Evolutionary conservation across 2,888 invertebrate species (phyloP).

Genomic region (Temnothorax unifasciatus): DNA sequence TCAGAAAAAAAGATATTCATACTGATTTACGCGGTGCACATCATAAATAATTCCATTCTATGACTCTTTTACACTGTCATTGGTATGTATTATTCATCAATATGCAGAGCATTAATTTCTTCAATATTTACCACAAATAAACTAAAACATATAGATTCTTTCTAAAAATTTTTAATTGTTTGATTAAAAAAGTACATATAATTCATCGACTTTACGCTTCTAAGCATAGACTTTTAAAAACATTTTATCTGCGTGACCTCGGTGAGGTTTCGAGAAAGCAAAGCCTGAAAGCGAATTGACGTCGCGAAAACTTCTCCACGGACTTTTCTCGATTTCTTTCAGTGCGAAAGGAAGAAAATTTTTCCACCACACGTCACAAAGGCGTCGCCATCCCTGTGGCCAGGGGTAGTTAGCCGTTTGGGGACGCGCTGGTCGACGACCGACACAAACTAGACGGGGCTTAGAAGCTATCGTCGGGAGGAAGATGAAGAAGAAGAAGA

Average conservation of each 20-base stretch:
- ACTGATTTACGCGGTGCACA: neutral
- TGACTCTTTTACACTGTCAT: too few species aligned
- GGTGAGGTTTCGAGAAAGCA: constrained; percentile 27
- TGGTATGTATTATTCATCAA: neutral
- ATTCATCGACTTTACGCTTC: neutral
- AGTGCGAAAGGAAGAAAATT: constrained; percentile 20
- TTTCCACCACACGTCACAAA: constrained; percentile 47
- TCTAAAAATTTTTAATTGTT: neutral
- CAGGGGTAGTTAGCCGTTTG: constrained; percentile 35
- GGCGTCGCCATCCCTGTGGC: neutral
- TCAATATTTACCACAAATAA: neutral
- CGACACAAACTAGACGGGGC: constrained; percentile 13
- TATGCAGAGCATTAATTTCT: neutral
- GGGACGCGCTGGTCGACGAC: constrained; percentile 27
- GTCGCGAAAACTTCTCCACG: constrained; percentile 35
- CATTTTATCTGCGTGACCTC: constrained; percentile 25
- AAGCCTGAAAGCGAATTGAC: constrained; percentile 27
- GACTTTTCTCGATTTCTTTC: constrained; percentile 46
- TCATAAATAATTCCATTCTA: neutral
- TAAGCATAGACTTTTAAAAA: neutral
- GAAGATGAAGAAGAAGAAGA: neutral
- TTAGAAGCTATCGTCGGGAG: constrained; percentile 10
- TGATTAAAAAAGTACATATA: too few species aligned
- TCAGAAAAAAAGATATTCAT: neutral
- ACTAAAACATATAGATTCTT: neutral